Evolutionary conservation across 2,113 vertebrate genomes (phyloP).

Genomic region (Engraulis encrasicolus): DNA sequence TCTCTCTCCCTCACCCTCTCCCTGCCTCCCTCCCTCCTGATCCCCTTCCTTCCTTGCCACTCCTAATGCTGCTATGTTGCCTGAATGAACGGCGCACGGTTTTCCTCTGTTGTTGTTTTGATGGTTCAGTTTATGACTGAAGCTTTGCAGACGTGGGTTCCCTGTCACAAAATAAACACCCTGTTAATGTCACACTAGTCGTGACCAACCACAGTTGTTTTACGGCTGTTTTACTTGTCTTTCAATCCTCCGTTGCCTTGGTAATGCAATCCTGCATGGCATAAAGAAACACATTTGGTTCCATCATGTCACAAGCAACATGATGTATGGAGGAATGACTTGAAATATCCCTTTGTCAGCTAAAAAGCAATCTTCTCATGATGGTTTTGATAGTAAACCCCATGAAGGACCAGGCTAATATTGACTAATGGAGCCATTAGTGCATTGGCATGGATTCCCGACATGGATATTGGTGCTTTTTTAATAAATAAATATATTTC

Average conservation of each 20-base stretch:
- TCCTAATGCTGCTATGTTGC: slow-evolving; percentile 23
- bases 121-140: background rate
- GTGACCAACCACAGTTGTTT: too few species aligned
- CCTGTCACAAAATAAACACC: background rate
- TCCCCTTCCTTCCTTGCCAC: slow-evolving; percentile 36
- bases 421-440: background rate
- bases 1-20: slow-evolving; percentile 20
- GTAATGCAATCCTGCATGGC: too few species aligned
- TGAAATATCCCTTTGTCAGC: background rate
- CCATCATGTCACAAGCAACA: background rate
- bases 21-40: slow-evolving; percentile 35
- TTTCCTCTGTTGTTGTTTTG: background rate
- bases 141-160: background rate
- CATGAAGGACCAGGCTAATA: background rate
- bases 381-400: background rate
- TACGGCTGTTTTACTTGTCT: too few species aligned
- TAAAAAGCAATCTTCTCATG: background rate
- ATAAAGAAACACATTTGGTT: too few species aligned
- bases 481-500: background rate
- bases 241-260: too few species aligned
- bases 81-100: background rate
- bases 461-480: background rate
- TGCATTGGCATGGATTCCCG: background rate
- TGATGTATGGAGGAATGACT: background rate
- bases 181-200: background rate